Conservation (phyloP, 2,797 vertebrate species). For the Podargus strigoides region DNA sequence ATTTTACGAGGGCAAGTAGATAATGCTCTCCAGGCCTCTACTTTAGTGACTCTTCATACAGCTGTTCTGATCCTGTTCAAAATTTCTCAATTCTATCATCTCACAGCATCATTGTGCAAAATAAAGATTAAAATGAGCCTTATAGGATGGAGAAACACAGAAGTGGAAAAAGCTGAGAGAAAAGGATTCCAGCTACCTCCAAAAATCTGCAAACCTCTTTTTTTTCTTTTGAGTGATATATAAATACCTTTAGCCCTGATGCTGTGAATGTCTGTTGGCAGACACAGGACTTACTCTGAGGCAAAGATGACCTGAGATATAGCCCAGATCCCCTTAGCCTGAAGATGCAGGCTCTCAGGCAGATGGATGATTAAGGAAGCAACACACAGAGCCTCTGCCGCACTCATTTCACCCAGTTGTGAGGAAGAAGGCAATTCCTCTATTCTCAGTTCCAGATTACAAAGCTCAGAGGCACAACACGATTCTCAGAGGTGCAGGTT, state of each 20-base stretch:
- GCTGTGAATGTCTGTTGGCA: background rate
- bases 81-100: background rate
- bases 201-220: background rate
- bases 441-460: background rate
- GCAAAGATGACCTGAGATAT: background rate
- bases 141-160: background rate
- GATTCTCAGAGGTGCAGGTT: background rate
- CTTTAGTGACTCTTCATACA: background rate
- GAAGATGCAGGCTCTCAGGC: background rate
- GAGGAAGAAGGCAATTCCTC: background rate
- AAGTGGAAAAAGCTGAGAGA: background rate
- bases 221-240: background rate
- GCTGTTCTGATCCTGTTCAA: background rate
- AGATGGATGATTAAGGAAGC: background rate
- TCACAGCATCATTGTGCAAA: background rate
- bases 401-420: background rate
- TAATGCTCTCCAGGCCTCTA: background rate
- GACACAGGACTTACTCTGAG: background rate
- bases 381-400: background rate
- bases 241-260: background rate
- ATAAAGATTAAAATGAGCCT: background rate
- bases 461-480: background rate
- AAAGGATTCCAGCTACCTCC: background rate
- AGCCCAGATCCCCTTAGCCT: background rate
- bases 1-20: background rate